Evolutionary conservation across 1,140 invertebrate genomes (phyloP).

Genomic region (Helicoverpa armigera): DNA sequence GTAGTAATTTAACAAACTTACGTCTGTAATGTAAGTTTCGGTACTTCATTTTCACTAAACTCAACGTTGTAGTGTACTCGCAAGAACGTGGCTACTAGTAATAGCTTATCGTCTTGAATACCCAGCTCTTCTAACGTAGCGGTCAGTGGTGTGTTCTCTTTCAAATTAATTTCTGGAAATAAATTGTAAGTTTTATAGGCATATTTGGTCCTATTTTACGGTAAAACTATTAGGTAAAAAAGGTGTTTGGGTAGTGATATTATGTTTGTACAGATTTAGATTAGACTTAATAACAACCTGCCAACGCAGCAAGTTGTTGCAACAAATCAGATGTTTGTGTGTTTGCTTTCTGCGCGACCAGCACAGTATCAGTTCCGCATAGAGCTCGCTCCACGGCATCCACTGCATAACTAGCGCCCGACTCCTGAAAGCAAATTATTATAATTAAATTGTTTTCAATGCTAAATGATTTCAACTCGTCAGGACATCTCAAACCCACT

Average conservation of each 20-base stretch:
- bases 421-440: neutral
- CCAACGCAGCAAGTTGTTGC: neutral
- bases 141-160: neutral
- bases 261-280: no score
- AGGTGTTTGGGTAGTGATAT: no score
- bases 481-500: no score
- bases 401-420: neutral
- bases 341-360: neutral
- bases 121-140: slow-evolving; percentile 13
- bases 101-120: neutral
- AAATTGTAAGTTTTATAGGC: neutral
- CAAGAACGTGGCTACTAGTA: neutral
- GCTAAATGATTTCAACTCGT: no score
- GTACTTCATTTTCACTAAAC: neutral
- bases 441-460: no score
- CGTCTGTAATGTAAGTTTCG: neutral
- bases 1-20: neutral
- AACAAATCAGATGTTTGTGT: neutral
- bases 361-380: neutral
- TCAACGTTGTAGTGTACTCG: neutral
- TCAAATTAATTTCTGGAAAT: neutral
- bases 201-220: neutral
- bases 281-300: neutral
- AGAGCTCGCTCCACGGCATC: neutral
- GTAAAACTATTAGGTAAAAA: no score